Evolutionary conservation across 2,113 vertebrate species (phyloP).

Genomic region (Phalacrocorax aristotelis): DNA sequence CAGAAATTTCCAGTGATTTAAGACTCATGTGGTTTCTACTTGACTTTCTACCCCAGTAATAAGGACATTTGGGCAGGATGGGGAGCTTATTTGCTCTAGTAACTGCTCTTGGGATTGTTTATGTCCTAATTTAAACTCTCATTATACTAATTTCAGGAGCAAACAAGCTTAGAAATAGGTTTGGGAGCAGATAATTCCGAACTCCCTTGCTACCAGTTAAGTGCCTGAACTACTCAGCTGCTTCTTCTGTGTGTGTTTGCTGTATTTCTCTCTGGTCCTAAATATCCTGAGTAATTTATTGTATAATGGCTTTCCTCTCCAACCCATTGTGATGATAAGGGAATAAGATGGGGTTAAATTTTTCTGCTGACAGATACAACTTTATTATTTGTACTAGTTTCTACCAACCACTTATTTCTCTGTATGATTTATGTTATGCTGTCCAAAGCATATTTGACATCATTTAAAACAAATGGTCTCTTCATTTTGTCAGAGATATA

Average conservation of each 20-base stretch:
- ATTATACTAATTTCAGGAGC: neutral
- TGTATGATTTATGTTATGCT: neutral
- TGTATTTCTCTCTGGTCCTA: neutral
- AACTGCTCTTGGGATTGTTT: neutral
- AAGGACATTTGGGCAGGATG: neutral
- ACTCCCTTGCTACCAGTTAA: neutral
- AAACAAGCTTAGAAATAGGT: neutral
- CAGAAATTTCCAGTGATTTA: neutral
- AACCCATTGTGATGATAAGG: neutral
- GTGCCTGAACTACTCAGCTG: neutral
- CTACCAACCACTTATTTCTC: neutral
- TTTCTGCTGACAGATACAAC: neutral
- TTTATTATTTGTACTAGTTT: neutral
- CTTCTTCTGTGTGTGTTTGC: neutral
- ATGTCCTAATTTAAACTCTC: neutral
- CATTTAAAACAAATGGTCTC: fast-evolving
- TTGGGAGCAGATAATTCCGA: neutral
- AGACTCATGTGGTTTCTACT: neutral
- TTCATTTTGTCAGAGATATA: neutral
- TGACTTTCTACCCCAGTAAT: neutral
- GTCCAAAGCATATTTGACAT: neutral
- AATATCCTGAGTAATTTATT: neutral
- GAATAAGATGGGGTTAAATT: neutral
- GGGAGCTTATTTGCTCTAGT: neutral
- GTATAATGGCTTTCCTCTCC: fast-evolving